phyloP scores from a whole-genome alignment of 1,140 invertebrate genomes.

The Augochlora pura region DNA sequence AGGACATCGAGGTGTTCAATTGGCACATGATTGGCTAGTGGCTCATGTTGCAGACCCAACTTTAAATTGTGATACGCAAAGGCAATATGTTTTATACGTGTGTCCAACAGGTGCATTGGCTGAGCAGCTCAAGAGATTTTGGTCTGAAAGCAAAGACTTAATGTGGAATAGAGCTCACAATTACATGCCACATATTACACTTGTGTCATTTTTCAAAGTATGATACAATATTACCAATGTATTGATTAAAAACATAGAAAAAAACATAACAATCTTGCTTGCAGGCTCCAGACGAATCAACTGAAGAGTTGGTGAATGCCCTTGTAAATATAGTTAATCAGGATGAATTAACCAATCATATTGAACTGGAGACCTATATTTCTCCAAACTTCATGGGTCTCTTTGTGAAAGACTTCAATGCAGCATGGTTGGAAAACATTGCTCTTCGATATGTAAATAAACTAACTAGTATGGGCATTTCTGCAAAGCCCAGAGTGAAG shows the following conservation, averaged over 20 bases:
- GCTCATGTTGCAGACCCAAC: conserved; percentile 92
- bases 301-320: conserved; percentile 83
- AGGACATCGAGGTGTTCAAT: conserved; percentile 90
- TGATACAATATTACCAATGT: conserved; percentile 23
- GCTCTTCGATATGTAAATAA: conserved; percentile 89
- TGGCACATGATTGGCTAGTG: conserved; percentile 93
- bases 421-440: conserved; percentile 87
- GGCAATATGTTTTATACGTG: conserved; percentile 93
- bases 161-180: conserved; percentile 95
- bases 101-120: conserved; percentile 89
- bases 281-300: conserved; percentile 87
- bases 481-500: conserved; percentile 87
- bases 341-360: conserved; percentile 83
- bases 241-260: background rate
- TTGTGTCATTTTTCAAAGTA: conserved; percentile 94
- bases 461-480: conserved; percentile 87
- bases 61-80: conserved; percentile 86
- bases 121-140: conserved; percentile 88
- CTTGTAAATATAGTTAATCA: conserved; percentile 86
- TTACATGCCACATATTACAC: conserved; percentile 93
- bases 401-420: conserved; percentile 89
- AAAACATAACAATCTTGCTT: conserved; percentile 44
- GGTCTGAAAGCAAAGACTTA: conserved; percentile 87
- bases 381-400: conserved; percentile 93
- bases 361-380: conserved; percentile 89